Evolutionary conservation across 2,888 invertebrate genomes (phyloP).

Genomic region (Parnassius smintheus): DNA sequence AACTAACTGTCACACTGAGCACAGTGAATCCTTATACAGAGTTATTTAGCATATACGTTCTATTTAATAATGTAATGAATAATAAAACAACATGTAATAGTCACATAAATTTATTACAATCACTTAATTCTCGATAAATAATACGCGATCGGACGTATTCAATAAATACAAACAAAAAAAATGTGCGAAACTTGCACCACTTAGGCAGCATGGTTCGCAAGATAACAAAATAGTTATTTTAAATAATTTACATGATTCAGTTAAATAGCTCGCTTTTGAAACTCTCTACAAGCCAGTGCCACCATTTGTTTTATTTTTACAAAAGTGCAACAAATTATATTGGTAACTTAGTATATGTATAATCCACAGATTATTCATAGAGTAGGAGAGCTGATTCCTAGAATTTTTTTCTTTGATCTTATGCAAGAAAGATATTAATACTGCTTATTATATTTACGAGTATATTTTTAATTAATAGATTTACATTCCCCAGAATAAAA

Average conservation of each 20-base stretch:
- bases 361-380: slow-evolving; percentile 13
- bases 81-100: slow-evolving; percentile 29
- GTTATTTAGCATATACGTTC: no score
- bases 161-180: slow-evolving; percentile 47
- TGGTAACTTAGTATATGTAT: slow-evolving; percentile 16
- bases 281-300: slow-evolving; percentile 21
- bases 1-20: no score
- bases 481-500: neutral
- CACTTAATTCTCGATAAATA: slow-evolving; percentile 67
- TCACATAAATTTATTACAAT: slow-evolving; percentile 46
- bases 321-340: slow-evolving; percentile 18
- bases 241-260: slow-evolving; percentile 28
- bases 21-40: no score
- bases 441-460: slow-evolving; percentile 1
- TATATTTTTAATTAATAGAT: neutral
- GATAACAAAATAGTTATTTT: slow-evolving; percentile 20
- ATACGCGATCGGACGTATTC: slow-evolving; percentile 51
- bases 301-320: slow-evolving; percentile 14
- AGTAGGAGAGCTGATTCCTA: slow-evolving; percentile 13
- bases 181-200: slow-evolving; percentile 22
- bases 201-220: slow-evolving; percentile 4
- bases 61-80: neutral
- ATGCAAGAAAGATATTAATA: slow-evolving; percentile 13
- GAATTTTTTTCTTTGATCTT: neutral
- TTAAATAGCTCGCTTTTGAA: slow-evolving; percentile 9